Evolutionary conservation across 2,113 vertebrate species (phyloP).

Genomic region (Osmerus eperlanus): DNA sequence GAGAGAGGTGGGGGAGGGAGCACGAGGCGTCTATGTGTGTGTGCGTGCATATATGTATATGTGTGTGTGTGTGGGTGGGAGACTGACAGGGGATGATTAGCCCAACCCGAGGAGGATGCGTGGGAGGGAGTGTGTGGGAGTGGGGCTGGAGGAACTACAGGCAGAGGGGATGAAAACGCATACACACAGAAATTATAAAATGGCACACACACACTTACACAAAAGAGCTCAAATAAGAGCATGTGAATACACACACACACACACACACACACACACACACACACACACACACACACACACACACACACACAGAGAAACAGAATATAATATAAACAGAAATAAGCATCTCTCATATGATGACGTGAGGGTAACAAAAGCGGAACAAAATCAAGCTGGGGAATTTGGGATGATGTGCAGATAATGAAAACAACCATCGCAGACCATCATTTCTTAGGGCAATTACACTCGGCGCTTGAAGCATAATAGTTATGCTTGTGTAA

Average conservation of each 20-base stretch:
- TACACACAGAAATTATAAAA: conserved; percentile 27
- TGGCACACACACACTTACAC: conserved; percentile 24
- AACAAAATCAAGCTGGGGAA: conserved; percentile 8
- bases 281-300: not conserved
- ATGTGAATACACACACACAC: not conserved
- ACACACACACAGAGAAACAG: no score
- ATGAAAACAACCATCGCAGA: conserved; percentile 33
- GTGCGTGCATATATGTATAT: conserved; percentile 21
- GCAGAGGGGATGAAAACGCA: not conserved
- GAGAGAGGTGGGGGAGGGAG: not conserved
- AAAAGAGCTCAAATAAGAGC: not conserved
- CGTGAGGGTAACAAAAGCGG: not conserved
- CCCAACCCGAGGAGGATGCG: conserved; percentile 61
- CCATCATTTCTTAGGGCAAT: conserved; percentile 37
- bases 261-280: no score
- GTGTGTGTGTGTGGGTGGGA: not conserved
- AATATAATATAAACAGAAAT: not conserved
- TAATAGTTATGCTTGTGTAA: conserved; percentile 7
- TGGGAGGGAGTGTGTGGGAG: conserved; percentile 62
- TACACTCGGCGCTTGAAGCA: conserved; percentile 28
- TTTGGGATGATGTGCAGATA: conserved; percentile 12
- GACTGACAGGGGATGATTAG: conserved; percentile 70
- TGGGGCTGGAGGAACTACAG: conserved; percentile 33
- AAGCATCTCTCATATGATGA: not conserved
- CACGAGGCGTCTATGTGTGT: conserved; percentile 9